Percentiles rank a stretch among this genome's conserved stretches.
These are phyloP conservation scores for Acleris laterana DNA, from an alignment of 2,888 invertebrate genomes.

Conservation along the genomic window DNA sequence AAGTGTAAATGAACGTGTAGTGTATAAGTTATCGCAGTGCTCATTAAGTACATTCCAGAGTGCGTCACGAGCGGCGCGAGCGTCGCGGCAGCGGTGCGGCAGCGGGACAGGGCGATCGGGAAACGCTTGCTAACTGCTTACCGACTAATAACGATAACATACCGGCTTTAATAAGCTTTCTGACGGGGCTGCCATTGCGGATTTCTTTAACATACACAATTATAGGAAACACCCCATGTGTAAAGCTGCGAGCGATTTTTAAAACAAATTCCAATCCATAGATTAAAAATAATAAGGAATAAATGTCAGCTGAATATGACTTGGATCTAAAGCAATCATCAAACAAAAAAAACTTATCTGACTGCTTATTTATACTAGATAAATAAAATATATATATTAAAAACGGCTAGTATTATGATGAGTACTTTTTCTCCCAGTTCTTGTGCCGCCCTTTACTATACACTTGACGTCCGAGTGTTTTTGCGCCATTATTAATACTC, in stretches of 20 bases:
- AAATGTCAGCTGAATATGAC: too few relatives aligned
- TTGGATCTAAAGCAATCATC: too few relatives aligned
- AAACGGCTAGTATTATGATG: neutral
- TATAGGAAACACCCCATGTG: neutral
- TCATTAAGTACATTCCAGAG: slow-evolving; percentile 72
- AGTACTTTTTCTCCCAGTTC: neutral
- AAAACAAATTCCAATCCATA: too few relatives aligned
- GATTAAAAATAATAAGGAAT: too few relatives aligned
- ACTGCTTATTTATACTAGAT: too few relatives aligned
- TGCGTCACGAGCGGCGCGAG: slow-evolving; percentile 45
- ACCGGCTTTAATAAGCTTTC: slow-evolving; percentile 23
- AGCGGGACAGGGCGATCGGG: slow-evolving; percentile 40
- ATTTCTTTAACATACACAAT: slow-evolving; percentile 3
- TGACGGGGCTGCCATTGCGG: slow-evolving; percentile 10
- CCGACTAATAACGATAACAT: slow-evolving; percentile 31
- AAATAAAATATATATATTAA: neutral
- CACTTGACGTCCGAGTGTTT: slow-evolving; percentile 13
- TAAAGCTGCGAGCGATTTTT: neutral
- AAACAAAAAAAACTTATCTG: too few relatives aligned
- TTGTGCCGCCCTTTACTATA: slow-evolving; percentile 13
- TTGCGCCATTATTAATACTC: slow-evolving; percentile 34
- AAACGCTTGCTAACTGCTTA: slow-evolving; percentile 2
- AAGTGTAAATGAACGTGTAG: slow-evolving; percentile 72
- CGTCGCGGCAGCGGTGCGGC: slow-evolving; percentile 44
- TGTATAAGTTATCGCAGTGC: slow-evolving; percentile 72